Evolutionary conservation across 2,113 vertebrate species (phyloP), one percentile per base, ranked within the genome.

Genomic region (Siniperca chuatsi): DNA sequence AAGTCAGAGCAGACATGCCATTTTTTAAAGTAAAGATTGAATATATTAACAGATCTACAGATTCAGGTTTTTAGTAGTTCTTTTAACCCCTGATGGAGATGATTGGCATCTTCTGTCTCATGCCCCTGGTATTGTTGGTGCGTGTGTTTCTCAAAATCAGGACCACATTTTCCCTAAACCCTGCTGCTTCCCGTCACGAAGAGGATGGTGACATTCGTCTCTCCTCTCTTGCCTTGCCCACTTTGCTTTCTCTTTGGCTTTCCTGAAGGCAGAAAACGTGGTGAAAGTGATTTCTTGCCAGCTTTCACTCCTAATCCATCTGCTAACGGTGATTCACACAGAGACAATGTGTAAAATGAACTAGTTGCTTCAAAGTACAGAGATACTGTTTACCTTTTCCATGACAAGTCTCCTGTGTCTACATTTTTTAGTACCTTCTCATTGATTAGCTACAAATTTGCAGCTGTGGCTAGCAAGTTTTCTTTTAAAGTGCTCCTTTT

Each of bases 141-240:
- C 64, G 37, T 1, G 21, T 3, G 6, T 8, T 52, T 73, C 35
- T 67, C 15, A 35, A 50, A 65, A 76, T 50, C 8, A 16, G 33
- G 15, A 40, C 3, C 37, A 69, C 25, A 33, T 64, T 68, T 52
- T 58, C 66, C 71, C 7, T 37, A 6, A 81, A 61, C 33, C 35
- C 3, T 54, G 40, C 48, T 57, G 46, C 44, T 75, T 79, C 35
- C 67, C 68, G 37, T 40, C 65, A 73, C 2, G 6, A 55, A 65
- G 55, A 77, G 73, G 54, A 74, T 79, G 58, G 70, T 65, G 70
- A 83, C 33, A 1, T 50, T 35, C 33, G 35, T 62, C 46, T 66
- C 20, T 8, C 15, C 16, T 40, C 29, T 67, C 25, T 46, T 2
- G 12, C 13, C 9, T 37, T 2, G 12, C 23, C 58, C 37, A 4